Percentiles rank a stretch among this genome's conserved stretches.
phyloP scores from a whole-genome alignment of 2,113 vertebrate genomes.

The Baryphthengus martii region DNA sequence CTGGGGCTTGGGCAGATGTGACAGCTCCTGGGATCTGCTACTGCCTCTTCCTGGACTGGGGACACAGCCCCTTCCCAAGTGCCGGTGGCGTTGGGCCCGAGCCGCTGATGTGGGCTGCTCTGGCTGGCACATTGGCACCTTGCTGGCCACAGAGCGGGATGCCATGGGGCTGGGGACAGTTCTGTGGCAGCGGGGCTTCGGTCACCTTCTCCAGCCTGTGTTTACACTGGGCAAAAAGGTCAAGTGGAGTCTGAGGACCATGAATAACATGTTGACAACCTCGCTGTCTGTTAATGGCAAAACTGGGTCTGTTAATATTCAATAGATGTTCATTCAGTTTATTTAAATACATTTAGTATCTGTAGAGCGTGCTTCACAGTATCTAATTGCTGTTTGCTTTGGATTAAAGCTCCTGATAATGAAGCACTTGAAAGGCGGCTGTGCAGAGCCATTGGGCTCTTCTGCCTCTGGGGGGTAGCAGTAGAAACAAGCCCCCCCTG shows the following conservation, averaged over 20 bases:
- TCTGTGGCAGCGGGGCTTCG: background rate
- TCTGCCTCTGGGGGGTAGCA: background rate
- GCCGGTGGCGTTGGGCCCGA: accelerated
- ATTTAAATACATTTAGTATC: constrained; percentile 61
- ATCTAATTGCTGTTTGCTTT: constrained; percentile 65
- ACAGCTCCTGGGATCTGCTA: background rate
- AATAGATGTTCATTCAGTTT: constrained; percentile 46
- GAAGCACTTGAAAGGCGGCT: background rate
- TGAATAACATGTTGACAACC: constrained; percentile 59
- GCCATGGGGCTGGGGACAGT: background rate
- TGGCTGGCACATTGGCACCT: too few species aligned
- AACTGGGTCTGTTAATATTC: constrained; percentile 60
- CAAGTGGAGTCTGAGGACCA: constrained; percentile 23
- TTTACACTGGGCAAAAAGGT: constrained; percentile 42
- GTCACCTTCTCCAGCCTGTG: background rate
- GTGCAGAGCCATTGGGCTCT: background rate
- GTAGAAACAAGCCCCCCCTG: constrained; percentile 2
- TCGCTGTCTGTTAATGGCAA: constrained; percentile 59
- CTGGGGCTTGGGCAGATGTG: background rate
- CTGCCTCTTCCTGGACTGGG: accelerated
- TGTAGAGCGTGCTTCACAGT: constrained; percentile 29
- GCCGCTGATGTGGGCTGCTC: background rate
- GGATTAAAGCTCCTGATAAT: constrained; percentile 52
- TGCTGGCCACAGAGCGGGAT: accelerated
- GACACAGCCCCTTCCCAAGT: accelerated